Evolutionary conservation across 2,113 vertebrate genomes (phyloP), one percentile per base, ranked within the genome.

Genomic region (Salvator merianae): DNA sequence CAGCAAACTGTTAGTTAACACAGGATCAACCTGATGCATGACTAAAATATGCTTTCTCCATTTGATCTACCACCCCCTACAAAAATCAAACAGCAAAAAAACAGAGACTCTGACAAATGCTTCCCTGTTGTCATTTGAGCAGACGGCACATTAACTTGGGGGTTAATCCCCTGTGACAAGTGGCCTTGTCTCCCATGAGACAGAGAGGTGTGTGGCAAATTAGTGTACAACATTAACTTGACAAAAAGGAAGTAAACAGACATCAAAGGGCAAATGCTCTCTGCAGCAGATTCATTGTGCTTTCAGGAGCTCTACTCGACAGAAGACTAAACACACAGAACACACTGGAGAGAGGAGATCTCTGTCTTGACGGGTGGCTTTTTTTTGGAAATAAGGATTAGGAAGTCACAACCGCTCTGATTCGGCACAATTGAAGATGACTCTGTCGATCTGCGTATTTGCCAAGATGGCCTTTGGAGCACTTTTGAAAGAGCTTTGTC

Each of bases 161-260:
- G n/a, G 65, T 59, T 88, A 34, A 94, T 86, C 81, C 88, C 84
- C 74, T 68, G 36, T 0, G 10, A 87, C 89, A 91, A n/a, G 77
- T 4, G 0, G 1, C 16, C 30, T 79, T 83, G 76, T 66, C 65
- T 88, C 89, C 84, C 75, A 36, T 0, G 69, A 86, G 79, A 69
- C 28, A 40, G 34, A 81, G 85, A 65, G 77, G 74, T 59, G 43
- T 53, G 81, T 72, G 82, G 53, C 72, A 80, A 87, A 90, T 86
- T 62, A 85, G 65, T 53, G 55, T 13, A 43, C 77, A 78, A 66
- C 1, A 10, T 73, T 87, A 63, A 87, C 0, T 0, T 1, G 32
- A 73, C 4, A 16, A 32, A 84, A 71, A 63, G 18, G 77, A 66
- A 66, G 34, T 0, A 55, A 85, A 38, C 12, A 75, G 59, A 83